A percentile compares a stretch with the other conserved stretches of the same genome.
These are phyloP conservation scores for Junco hyemalis DNA, from an alignment of 2,113 vertebrate species.

Conservation along the genomic window DNA sequence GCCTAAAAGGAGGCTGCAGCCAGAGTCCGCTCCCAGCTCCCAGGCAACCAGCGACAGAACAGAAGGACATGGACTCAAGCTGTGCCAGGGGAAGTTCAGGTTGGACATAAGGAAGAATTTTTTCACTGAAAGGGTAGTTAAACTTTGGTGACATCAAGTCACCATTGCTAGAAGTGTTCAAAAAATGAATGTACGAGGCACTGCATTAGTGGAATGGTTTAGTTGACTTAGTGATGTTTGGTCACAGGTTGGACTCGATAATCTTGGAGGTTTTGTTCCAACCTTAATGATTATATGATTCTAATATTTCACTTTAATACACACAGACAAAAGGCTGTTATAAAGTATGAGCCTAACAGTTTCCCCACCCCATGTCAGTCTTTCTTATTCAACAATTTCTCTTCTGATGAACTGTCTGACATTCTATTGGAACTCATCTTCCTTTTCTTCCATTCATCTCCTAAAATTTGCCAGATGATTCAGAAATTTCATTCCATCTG, in stretches of 20 bases:
- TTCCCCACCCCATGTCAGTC: neutral
- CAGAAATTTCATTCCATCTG: neutral
- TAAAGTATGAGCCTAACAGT: neutral
- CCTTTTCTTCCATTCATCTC: neutral
- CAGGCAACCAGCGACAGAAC: neutral
- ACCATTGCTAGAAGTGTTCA: neutral
- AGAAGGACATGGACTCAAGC: neutral
- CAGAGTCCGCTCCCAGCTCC: neutral
- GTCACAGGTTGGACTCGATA: neutral
- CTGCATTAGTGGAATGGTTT: neutral
- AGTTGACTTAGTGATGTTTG: neutral
- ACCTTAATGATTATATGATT: neutral
- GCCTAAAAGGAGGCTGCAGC: neutral
- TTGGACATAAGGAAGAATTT: neutral
- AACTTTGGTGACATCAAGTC: neutral
- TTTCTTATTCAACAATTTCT: neutral
- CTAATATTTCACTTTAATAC: neutral
- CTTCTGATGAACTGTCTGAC: neutral
- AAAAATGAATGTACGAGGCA: neutral
- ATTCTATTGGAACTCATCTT: neutral
- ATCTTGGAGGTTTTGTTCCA: neutral
- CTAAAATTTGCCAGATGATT: conserved; percentile 2
- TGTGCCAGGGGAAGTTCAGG: neutral
- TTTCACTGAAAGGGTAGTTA: neutral
- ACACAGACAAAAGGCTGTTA: neutral